phyloP scores from a whole-genome alignment of 1,140 invertebrate species.

The Idris sp. region DNA sequence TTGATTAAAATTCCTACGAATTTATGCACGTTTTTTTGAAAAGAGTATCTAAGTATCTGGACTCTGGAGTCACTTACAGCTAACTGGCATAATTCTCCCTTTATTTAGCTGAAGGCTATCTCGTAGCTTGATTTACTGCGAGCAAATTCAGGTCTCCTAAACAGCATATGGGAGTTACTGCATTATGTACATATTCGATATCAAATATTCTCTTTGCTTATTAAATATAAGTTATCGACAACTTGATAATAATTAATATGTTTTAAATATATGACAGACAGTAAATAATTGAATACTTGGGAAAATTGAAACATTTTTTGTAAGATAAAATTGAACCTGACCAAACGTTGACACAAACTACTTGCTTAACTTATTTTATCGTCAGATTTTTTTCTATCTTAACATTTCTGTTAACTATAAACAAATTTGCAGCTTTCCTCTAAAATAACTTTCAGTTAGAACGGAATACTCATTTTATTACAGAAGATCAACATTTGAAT shows the following conservation, averaged over 20 bases:
- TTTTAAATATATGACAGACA: conserved; percentile 1
- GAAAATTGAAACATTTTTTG: not conserved
- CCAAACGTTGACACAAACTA: too few relatives aligned
- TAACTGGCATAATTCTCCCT: conserved; percentile 62
- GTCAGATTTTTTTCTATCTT: too few relatives aligned
- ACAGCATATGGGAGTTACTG: conserved; percentile 61
- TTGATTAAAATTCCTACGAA: conserved; percentile 17
- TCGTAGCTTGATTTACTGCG: conserved; percentile 59
- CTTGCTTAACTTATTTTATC: too few relatives aligned
- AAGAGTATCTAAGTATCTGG: conserved; percentile 26
- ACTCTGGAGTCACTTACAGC: conserved; percentile 56
- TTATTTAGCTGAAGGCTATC: conserved; percentile 56
- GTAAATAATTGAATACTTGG: too few relatives aligned
- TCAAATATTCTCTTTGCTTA: conserved; percentile 56
- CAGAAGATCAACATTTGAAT: not conserved
- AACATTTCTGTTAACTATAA: too few relatives aligned
- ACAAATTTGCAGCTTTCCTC: too few relatives aligned
- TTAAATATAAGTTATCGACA: conserved; percentile 38
- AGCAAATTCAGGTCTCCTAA: conserved; percentile 61
- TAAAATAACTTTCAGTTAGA: too few relatives aligned
- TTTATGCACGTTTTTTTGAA: conserved; percentile 2
- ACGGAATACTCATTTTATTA: too few relatives aligned
- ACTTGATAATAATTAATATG: conserved; percentile 34
- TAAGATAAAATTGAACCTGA: too few relatives aligned
- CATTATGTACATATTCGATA: conserved; percentile 51